Evolutionary conservation across 37 sponge, comb jelly and placozoan species (phyloP).

Genomic region (Cliona cf. orientalis): DNA sequence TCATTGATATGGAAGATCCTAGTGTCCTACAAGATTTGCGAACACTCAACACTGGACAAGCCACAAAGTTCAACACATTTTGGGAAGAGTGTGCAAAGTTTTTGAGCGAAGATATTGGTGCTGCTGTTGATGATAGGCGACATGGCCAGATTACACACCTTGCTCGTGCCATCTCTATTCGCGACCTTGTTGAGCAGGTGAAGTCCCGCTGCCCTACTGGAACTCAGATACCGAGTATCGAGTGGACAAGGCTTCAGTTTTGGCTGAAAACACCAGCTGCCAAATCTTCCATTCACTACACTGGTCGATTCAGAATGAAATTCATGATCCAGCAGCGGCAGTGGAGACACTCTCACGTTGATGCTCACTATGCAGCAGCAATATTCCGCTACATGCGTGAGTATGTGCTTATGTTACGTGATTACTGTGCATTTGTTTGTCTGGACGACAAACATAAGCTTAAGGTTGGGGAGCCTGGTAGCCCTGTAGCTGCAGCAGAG

Average conservation of each 20-base stretch:
- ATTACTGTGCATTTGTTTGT: constrained; percentile 21
- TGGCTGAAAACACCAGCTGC: constrained; percentile 42
- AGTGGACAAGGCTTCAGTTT: constrained; percentile 54
- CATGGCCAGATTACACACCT: constrained; percentile 43
- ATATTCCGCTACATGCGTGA: constrained; percentile 48
- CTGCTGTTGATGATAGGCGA: constrained; percentile 57
- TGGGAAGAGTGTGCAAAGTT: constrained; percentile 46
- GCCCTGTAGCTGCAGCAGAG: constrained; percentile 60
- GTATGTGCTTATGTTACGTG: constrained; percentile 21
- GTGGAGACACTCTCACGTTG: constrained; percentile 41
- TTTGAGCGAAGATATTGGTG: constrained; percentile 49
- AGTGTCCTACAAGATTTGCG: background rate
- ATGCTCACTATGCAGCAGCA: constrained; percentile 54
- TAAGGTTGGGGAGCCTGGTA: constrained; percentile 31
- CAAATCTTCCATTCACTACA: constrained; percentile 35
- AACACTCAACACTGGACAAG: constrained; percentile 1
- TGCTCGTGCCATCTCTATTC: constrained; percentile 8
- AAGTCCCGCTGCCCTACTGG: constrained; percentile 3
- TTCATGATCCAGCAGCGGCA: constrained; percentile 51
- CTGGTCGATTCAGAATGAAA: constrained; percentile 34
- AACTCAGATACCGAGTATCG: constrained; percentile 16
- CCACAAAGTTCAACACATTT: constrained; percentile 37
- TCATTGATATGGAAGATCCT: constrained; percentile 14
- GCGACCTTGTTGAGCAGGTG: constrained; percentile 20
- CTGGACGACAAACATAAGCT: constrained; percentile 34